These are phyloP conservation scores for Pica pica DNA, from an alignment of 2,113 vertebrate species.

Conservation along the genomic window DNA sequence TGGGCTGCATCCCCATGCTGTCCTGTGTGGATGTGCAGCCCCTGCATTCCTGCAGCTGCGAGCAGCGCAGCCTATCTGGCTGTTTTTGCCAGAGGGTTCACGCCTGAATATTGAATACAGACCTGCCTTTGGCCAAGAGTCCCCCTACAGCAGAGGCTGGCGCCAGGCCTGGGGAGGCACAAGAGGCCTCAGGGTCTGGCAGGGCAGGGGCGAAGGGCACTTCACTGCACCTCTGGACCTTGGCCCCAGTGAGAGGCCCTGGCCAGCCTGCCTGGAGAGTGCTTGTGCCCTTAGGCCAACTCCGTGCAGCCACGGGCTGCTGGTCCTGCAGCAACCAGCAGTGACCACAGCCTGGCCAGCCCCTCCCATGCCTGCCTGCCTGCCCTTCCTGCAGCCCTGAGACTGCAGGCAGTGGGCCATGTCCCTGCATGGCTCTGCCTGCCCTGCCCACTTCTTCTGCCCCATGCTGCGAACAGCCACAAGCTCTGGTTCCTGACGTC, in stretches of 20 bases:
- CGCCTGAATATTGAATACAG: fast-evolving
- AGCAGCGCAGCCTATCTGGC: not conserved
- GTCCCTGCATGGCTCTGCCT: not conserved
- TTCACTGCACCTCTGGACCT: not conserved
- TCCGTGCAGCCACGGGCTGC: not conserved
- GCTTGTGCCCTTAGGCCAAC: not conserved
- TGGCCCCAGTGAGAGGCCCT: not conserved
- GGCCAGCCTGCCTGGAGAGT: not conserved
- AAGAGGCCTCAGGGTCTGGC: not conserved
- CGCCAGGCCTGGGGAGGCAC: not conserved
- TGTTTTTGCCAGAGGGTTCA: not conserved
- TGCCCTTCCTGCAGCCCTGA: not conserved
- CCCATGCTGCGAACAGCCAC: not conserved
- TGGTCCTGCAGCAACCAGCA: not conserved
- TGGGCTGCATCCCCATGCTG: not conserved
- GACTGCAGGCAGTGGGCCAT: fast-evolving
- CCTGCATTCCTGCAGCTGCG: fast-evolving
- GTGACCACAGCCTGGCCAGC: not conserved
- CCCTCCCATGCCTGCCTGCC: not conserved
- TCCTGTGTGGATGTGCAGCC: not conserved
- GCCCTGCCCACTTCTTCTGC: not conserved
- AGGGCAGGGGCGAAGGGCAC: not conserved
- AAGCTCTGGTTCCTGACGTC: not conserved
- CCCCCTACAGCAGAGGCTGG: not conserved
- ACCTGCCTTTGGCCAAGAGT: not conserved